Percentiles rank a stretch among this genome's conserved stretches.
phyloP scores from a whole-genome alignment of 2,797 vertebrate genomes.

The Anguilla megastoma region DNA sequence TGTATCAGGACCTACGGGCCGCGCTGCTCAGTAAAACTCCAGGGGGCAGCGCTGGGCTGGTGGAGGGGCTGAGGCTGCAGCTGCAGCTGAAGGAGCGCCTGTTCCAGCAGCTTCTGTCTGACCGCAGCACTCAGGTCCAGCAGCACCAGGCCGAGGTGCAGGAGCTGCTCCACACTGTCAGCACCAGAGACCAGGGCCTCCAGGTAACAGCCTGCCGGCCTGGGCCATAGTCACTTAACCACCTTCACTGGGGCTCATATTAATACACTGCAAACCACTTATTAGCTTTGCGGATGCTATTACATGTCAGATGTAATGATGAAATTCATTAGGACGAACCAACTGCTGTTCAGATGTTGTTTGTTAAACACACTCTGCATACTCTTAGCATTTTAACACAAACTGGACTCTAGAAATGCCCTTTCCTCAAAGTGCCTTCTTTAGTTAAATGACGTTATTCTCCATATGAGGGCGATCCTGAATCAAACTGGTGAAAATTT shows the following conservation, averaged over 20 bases:
- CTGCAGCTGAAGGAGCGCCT: slow-evolving; percentile 86
- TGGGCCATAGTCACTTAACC: neutral
- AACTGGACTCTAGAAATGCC: neutral
- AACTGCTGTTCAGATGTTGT: neutral
- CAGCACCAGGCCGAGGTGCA: slow-evolving; percentile 83
- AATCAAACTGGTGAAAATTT: neutral
- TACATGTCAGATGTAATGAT: neutral
- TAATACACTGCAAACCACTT: neutral
- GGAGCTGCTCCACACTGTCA: slow-evolving; percentile 75
- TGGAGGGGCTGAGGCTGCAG: slow-evolving; percentile 79
- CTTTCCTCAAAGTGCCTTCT: neutral
- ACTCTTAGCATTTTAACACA: neutral
- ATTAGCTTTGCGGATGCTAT: neutral
- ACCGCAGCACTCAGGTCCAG: slow-evolving; percentile 69
- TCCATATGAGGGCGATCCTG: neutral
- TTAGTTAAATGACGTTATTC: neutral
- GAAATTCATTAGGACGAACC: neutral
- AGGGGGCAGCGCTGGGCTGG: slow-evolving; percentile 66
- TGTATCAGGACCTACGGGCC: slow-evolving; percentile 76
- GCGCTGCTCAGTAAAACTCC: slow-evolving; percentile 76
- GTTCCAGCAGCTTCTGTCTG: slow-evolving; percentile 82
- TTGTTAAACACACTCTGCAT: neutral
- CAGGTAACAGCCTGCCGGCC: slow-evolving; percentile 55
- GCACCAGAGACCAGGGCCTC: slow-evolving; percentile 76
- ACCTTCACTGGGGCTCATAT: neutral